Conservation (phyloP, 2,113 vertebrate genomes). For the Syrrhaptes paradoxus region DNA sequence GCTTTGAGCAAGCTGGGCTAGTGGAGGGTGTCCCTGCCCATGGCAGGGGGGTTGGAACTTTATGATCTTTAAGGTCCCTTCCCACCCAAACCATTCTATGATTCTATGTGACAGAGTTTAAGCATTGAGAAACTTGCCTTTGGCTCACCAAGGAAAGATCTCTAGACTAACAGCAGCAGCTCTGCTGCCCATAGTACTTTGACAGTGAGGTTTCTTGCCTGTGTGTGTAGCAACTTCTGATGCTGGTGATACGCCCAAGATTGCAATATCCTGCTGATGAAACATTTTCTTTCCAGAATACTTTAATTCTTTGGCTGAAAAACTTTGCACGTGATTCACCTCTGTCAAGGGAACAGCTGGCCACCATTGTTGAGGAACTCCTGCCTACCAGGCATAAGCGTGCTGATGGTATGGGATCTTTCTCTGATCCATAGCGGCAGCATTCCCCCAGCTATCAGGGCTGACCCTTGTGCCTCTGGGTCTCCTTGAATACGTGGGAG, state of each 20-base stretch:
- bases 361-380: fast-evolving
- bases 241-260: neutral
- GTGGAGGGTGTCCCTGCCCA: too few species aligned
- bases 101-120: too few species aligned
- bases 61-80: too few species aligned
- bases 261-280: neutral
- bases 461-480: neutral
- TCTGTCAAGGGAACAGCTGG: slow-evolving; percentile 3
- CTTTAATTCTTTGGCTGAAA: slow-evolving; percentile 11
- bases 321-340: neutral
- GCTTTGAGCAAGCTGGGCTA: too few species aligned
- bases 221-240: neutral
- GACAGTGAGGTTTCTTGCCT: neutral
- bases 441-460: fast-evolving
- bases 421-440: fast-evolving
- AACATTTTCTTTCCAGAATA: slow-evolving; percentile 18
- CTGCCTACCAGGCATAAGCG: neutral
- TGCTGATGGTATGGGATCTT: neutral
- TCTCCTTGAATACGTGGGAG: neutral
- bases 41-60: too few species aligned
- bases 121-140: neutral
- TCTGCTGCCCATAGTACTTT: neutral
- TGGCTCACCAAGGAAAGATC: neutral
- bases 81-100: too few species aligned
- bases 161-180: neutral